These are phyloP conservation scores for Catagonus wagneri DNA, from an alignment of 2,113 vertebrate species.

Conservation along the genomic window DNA sequence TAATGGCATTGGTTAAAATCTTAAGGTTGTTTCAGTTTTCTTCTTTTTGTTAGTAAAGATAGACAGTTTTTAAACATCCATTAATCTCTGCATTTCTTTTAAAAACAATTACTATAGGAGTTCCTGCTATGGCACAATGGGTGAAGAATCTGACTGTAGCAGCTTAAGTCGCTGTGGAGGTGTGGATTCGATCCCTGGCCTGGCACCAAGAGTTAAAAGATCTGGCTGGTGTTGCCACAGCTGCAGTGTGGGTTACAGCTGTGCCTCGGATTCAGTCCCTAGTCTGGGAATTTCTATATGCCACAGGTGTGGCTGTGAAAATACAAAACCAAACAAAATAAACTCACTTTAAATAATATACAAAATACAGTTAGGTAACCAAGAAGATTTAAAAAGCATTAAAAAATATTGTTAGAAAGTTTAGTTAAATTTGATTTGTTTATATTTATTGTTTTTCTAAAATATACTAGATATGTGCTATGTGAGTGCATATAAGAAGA, in stretches of 20 bases:
- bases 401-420: neutral
- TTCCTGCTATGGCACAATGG: no score
- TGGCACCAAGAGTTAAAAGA: no score
- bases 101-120: neutral
- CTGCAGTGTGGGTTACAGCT: no score
- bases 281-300: no score
- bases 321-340: no score
- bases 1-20: neutral
- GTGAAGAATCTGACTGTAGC: no score
- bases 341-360: neutral
- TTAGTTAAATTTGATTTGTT: neutral
- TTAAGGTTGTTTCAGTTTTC: neutral
- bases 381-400: neutral
- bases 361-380: neutral
- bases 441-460: neutral
- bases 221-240: no score
- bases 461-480: neutral
- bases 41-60: neutral
- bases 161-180: no score
- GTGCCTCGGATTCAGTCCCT: no score
- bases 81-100: neutral
- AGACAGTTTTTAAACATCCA: neutral
- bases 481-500: neutral
- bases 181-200: no score
- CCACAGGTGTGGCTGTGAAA: no score